Evolutionary conservation across 2,888 invertebrate genomes (phyloP), one percentile per base, ranked within the genome.

Genomic region (Branchinecta sandiegonensis): DNA sequence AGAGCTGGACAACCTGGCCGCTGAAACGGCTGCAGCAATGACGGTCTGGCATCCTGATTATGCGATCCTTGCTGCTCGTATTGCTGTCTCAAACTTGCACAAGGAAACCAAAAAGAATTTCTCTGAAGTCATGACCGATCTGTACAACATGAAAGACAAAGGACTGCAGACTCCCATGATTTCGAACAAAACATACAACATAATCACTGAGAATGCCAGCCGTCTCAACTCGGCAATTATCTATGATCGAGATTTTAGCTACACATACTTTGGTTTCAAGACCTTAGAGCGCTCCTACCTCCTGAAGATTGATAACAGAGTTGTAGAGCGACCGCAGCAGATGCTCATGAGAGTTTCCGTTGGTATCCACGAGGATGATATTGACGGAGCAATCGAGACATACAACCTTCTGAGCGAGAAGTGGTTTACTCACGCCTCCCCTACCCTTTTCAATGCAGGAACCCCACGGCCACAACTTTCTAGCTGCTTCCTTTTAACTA

Each of bases 181-280:
- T 72, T 90, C 93, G 0, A 85, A 92, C 65, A 84, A 83, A 72
- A 86, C 89, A 75, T 85, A 90, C 75, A 82, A 87, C 48, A 85
- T 95, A 66, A 85, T 97, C 12, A 85, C 87, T 80, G 83, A 87
- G 70, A 85, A 97, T 79, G 88, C 92, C n/a, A 91, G 93, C 74
- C 82, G 84, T 71, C 80, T 99, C 67, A 94, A 99, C 79, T 94
- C 95, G 0, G 88, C 94, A 23, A 94, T 99, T 74, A 91, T 96
- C 63, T 95, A 97, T 78, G 94, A 96, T 76, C 84, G 97, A 73
- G 99, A 99, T 79, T 99, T 92, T 78, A 87, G 85, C 70, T 99
- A 96, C 79, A 95, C 94, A 76, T 99, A 94, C 77, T 99, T 99
- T 82, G 99, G 97, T n/a, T 97, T 97, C 76, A 97, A 96, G 83